Base-by-base conservation (phyloP, 2,113 vertebrate species). In the Apistogramma diplotaenia region DNA sequence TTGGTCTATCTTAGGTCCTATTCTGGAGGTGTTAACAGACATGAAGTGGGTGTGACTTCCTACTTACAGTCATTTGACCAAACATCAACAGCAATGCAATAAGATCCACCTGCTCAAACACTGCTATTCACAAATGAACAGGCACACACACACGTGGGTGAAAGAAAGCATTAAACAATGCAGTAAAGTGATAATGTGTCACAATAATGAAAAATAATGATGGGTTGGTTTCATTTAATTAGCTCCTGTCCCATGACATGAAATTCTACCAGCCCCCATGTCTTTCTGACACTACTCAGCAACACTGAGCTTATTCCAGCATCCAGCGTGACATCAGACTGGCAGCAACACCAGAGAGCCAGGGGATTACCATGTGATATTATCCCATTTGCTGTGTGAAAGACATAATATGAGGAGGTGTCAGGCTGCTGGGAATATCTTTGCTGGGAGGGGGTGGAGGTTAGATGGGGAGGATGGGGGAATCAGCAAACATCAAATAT, bases 81-180 rank as follows among this genome's bases (percentile, higher is more conserved):
- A 80, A 82, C 79, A 82, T 23, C 27, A 35, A 7, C 43, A 58
- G 57, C 33, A 33, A 43, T 76, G 71, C 70, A 13, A 27, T 83
- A 67, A 84, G 35, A 16, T 18, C 6, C 87, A 90, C 74, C 87
- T 79, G 85, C 83, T 88, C 54, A 79, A 88, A 87, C 60, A 58
- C 13, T 29, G 51, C 16, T 37, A 25, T 71, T 80, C 19, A 8
- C 4, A 6, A 54, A 27, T 9, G 10, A 27, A 43, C 5, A 19
- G 0, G 13, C 8, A 21, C 40, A 60, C 21, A 23, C 33, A 16
- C 60, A 43, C 21, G 19, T 25, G 4, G 79, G 72, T 89, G 51
- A 70, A 71, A 70, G 27, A 31, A 31, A 85, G 57, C 55, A 46
- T 29, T 10, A 62, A 51, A 82, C 76, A 61, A 82, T 79, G 58